Evolutionary conservation across 2,888 invertebrate species (phyloP), one percentile per base, ranked within the genome.

Genomic region (Cheilosia scutellata): DNA sequence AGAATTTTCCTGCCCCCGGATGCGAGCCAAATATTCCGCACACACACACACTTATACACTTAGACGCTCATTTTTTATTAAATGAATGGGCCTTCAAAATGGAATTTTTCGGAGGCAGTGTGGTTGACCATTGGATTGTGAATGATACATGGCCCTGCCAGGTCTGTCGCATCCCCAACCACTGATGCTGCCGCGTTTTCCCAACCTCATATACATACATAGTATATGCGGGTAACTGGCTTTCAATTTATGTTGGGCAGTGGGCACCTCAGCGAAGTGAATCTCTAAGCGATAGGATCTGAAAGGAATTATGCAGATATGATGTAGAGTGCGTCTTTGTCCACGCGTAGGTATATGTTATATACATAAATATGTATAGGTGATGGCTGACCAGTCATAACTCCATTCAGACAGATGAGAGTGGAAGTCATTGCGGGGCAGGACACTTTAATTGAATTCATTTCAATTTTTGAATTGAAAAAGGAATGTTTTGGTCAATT

Each of bases 71-170:
- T 80, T 71, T 79, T 57, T 86, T 82, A 76, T 76, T 86, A 72
- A 80, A 86, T 77, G 82, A 76, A 76, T 82, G 60, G 11, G 37
- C 76, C 71, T 65, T 76, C 71, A 60, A 57, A 77, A 82, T 82
- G 86, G 57, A 72, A 60, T 80, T 86, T 62, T 74, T 74, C 33
- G 58, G 65, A 80, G 55, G 80, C 82, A 57, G 65, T 82, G 86
- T 78, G 82, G 86, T 86, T 82, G 82, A 86, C 86, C 82, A 86
- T 86, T 86, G 86, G 86, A 86, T 86, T 86, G 86, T 72, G 82
- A 82, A 86, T 86, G 86, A 86, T 86, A 86, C 86, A 86, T 86
- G 66, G 72, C 86, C 37, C 71, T 51, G 47, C 65, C 71, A 66
- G 82, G 86, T 86, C 75, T 76, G 82, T 82, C 76, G 82, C 72